Evolutionary conservation across 2,888 invertebrate genomes (phyloP).

Genomic region (Chrysolina oricalcia): DNA sequence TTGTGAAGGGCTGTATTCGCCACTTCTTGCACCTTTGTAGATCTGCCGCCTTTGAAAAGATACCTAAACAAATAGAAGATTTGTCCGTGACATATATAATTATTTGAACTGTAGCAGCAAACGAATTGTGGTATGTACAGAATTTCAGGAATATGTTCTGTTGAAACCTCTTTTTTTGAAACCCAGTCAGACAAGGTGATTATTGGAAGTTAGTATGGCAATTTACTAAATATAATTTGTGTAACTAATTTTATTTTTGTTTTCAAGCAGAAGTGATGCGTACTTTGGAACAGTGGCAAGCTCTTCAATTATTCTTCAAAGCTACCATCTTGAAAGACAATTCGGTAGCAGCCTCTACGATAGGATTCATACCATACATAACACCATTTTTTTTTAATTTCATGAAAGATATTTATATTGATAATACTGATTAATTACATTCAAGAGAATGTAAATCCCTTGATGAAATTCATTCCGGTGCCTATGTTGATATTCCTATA

Average conservation of each 20-base stretch:
- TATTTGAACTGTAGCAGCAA: constrained; percentile 39
- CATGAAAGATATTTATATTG: too few relatives aligned
- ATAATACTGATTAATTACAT: too few relatives aligned
- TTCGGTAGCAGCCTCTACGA: too few relatives aligned
- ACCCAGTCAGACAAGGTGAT: constrained; percentile 37
- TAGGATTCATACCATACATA: too few relatives aligned
- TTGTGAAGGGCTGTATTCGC: constrained; percentile 36
- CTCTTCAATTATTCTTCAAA: too few relatives aligned
- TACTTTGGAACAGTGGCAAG: constrained; percentile 22
- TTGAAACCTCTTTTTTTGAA: constrained; percentile 33
- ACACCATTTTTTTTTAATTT: too few relatives aligned
- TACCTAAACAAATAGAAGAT: constrained; percentile 39
- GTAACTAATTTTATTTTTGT: neutral
- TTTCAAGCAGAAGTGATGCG: constrained; percentile 34
- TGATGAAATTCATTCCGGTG: too few relatives aligned
- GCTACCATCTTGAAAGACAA: too few relatives aligned
- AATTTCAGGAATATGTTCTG: constrained; percentile 37
- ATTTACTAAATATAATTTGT: neutral
- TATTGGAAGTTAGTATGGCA: constrained; percentile 26
- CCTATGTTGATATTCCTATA: too few relatives aligned
- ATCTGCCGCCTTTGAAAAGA: constrained; percentile 33
- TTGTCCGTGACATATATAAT: constrained; percentile 33
- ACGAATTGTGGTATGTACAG: constrained; percentile 10
- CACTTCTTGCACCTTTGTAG: constrained; percentile 38
- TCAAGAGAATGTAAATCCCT: too few relatives aligned